Evolutionary conservation across 2,113 vertebrate species (phyloP), one percentile per base, ranked within the genome.

Genomic region (Scophthalmus maximus): DNA sequence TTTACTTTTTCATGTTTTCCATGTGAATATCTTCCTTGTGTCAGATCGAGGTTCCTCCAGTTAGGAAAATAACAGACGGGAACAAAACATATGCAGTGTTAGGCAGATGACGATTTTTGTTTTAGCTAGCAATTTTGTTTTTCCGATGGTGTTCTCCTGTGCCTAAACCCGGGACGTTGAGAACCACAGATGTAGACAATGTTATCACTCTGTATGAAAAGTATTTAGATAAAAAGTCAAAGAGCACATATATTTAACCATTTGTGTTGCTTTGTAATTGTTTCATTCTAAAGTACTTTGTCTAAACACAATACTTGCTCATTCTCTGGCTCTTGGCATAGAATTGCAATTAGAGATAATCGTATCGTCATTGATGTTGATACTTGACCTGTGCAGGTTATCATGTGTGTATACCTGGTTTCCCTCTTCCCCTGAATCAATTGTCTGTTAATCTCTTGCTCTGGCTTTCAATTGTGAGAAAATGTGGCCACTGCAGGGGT

Each of bases 391-490:
- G 51, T 75, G 60, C 91, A 94, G 96, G 96, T 98, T 98, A 98
- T 98, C 95, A 91, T 91, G 87, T 89, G 87, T 90, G 87, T 92
- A 92, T 93, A 93, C 79, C 84, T 91, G 88, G 88, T 94, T 95
- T 95, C 93, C 95, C 87, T 93, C 68, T 95, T 95, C 94, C 93
- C 90, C 42, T 82, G 87, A 90, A 90, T 94, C 95, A 95, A 97
- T 97, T 97, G 96, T 98, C 76, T 91, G 76, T 89, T 93, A 96
- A 97, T 96, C 95, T 96, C 89, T 90, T 80, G 80, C 62, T 79
- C 76, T 72, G 73, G 87, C 73, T 92, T 91, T 96, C 94, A 97
- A 97, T 97, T 94, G 95, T 98, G 96, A 96, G 96, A 98, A 93
- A 91, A 81, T 83, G 57, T 84, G 87, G 83, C 88, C 82, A 76